Evolutionary conservation across 2,113 vertebrate species (phyloP).

Genomic region (Kryptolebias marmoratus): DNA sequence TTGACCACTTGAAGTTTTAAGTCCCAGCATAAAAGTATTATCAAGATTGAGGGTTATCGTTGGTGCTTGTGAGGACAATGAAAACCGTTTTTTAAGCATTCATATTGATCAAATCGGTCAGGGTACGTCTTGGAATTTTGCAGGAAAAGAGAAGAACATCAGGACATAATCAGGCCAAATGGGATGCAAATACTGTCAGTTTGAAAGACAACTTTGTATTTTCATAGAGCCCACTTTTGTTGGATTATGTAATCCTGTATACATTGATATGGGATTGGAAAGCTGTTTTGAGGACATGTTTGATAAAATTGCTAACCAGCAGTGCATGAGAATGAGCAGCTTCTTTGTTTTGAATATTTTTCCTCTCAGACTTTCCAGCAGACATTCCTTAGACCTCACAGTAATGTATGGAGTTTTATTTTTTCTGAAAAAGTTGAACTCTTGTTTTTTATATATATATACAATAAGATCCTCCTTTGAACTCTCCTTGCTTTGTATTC

Average conservation of each 20-base stretch:
- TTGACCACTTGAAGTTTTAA: no score
- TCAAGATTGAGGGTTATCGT: no score
- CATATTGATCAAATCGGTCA: no score
- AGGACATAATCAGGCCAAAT: slow-evolving; percentile 27
- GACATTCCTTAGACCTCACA: neutral
- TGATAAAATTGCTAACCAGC: neutral
- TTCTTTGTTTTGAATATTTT: slow-evolving; percentile 5
- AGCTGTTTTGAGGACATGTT: neutral
- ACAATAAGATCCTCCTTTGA: neutral
- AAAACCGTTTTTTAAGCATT: no score
- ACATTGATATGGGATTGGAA: neutral
- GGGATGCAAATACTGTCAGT: neutral
- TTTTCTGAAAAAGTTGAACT: neutral
- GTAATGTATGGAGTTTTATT: neutral
- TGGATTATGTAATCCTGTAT: neutral
- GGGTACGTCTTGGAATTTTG: no score
- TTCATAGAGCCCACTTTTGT: neutral
- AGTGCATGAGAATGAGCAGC: neutral
- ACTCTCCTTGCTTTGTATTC: neutral
- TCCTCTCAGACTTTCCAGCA: slow-evolving; percentile 11
- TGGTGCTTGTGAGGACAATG: no score
- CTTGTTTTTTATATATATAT: neutral
- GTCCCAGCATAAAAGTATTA: no score
- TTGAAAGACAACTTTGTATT: neutral
- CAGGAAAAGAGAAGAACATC: neutral